A percentile compares a stretch with the other conserved stretches of the same genome.
phyloP scores from a whole-genome alignment of 2,888 invertebrate genomes.

The Athripsodes cinereus region DNA sequence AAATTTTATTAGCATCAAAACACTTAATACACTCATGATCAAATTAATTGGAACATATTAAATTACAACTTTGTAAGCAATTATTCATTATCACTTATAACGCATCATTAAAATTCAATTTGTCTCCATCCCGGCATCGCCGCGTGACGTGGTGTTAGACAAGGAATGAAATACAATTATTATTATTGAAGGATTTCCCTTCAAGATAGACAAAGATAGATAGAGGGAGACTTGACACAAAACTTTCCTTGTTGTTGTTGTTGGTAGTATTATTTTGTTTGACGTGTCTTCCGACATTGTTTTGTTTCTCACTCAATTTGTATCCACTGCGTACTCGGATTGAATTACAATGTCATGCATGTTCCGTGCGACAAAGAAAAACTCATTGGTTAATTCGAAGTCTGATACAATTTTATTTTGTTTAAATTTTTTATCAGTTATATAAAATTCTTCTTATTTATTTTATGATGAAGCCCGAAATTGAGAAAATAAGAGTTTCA shows the following conservation, averaged over 20 bases:
- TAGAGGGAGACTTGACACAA: background rate
- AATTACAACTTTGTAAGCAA: background rate
- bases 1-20: background rate
- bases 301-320: constrained; percentile 14
- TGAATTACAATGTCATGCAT: constrained; percentile 4
- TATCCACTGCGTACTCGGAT: constrained; percentile 6
- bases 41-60: constrained; percentile 1
- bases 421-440: too few relatives aligned
- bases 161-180: background rate
- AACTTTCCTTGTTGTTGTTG: background rate
- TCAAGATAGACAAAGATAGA: background rate
- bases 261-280: background rate
- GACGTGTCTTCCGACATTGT: constrained; percentile 1
- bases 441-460: too few relatives aligned
- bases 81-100: constrained; percentile 1
- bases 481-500: too few relatives aligned
- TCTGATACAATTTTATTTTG: too few relatives aligned
- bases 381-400: background rate
- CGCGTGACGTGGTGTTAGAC: background rate
- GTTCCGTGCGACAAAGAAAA: background rate
- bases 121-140: background rate
- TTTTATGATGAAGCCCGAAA: too few relatives aligned
- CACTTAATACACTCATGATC: background rate
- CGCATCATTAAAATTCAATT: constrained; percentile 5
- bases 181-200: background rate